Base-by-base conservation (phyloP, 2,888 invertebrate genomes). In the Apodemia duryi region DNA sequence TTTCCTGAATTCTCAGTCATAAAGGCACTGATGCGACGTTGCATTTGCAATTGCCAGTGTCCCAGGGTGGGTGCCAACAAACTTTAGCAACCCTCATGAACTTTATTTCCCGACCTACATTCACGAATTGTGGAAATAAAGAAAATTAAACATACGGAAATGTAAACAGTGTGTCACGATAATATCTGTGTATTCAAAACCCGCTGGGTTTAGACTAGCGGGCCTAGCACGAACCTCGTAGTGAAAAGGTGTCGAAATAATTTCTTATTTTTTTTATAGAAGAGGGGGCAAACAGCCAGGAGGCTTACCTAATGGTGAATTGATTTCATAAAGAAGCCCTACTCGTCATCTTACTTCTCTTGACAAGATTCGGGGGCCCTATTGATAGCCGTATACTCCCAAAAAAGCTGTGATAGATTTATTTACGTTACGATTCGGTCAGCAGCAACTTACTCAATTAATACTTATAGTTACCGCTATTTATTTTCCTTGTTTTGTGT, bases 41-140 rank as follows among this genome's bases (percentile, higher is more conserved):
- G 76, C 80, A 82, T 82, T 83, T 81, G 77, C 77, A 75, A 79
- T 78, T 77, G 77, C 70, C 70, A 69, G 66, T 66, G 77, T 66
- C 73, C 77, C 77, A 72, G 70, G 76, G 71, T 75, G 78, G 78
- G 79, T 77, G 85, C 84, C 84, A 84, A 76, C 73, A 77, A 83
- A 84, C 74, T 80, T 80, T 70, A 64, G 65, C 70, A 65, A 67
- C 71, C 69, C 65, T 70, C 72, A 67, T 74, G 68, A 70, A 75
- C 71, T 73, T 70, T 75, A 75, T 74, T 77, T 70, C 71, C 73
- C 65, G 70, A 69, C 70, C 71, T 63, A 72, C 43, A 67, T 71
- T 43, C 61, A 62, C 51, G 41, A 63, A 62, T 61, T 66, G 51
- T 66, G 66, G 65, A 61, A 63, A 64, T 65, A 65, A 62, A 43